Evolutionary conservation across 1,140 invertebrate species (phyloP), one percentile per base, ranked within the genome.

Genomic region (Glossosoma conforme): DNA sequence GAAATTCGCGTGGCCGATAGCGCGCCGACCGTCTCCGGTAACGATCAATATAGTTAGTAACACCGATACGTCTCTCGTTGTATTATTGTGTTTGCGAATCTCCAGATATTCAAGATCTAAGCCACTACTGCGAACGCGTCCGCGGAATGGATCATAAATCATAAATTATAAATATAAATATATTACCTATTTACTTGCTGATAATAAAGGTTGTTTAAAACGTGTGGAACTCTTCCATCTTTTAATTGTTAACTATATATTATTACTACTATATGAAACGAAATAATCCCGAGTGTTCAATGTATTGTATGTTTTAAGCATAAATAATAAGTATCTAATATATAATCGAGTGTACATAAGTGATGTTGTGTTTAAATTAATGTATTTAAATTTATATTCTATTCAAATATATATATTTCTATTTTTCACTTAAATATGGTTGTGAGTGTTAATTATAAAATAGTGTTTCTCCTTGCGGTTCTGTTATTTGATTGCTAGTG

Each of bases 371-470:
- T 32, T 25, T 35, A 45, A 48, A 6, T 37, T 48, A 21, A 38
- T 44, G 43, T 43, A 49, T 44, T 44, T 35, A 30, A 38, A 40
- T 47, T 14, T 43, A 38, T 38, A 52, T 37, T 45, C 40, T 44
- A 44, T 44, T 44, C 19, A 52, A 52, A 44, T 52, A 25, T 37
- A 44, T 30, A 25, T 30, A 44, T 25, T 44, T 50, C 43, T 51
- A 51, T 56, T 56, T 55, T 49, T 37, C 44, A 56, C 54, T 44
- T 45, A 50, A 55, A 56, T 56, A 51, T 51, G 54, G 54, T 56
- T 56, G 54, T 56, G 54, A 56, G 43, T 49, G 47, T 56, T 44
- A 50, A 33, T 15, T 13, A 33, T 33, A 33, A 33, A 33, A 13
- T 33, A 13, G 32, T 33, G 32, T 33, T 33, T 33, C 3, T 15